A percentile compares a stretch with the other conserved stretches of the same genome.
These are phyloP conservation scores for Lepidocyrtinus sp. DNA, from an alignment of 2,888 invertebrate species.

Conservation along the genomic window DNA sequence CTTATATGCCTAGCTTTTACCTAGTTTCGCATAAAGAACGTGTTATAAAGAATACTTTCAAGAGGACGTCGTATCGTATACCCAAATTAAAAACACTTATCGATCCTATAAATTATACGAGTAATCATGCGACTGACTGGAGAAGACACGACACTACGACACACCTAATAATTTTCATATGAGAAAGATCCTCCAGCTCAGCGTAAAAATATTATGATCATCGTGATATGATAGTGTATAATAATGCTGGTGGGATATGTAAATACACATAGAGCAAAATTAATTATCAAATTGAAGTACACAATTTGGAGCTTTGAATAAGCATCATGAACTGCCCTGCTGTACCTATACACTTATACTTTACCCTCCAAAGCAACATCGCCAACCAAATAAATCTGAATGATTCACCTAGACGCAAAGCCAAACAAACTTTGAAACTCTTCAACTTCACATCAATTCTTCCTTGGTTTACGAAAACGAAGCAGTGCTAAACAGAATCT, in stretches of 20 bases:
- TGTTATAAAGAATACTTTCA: background rate
- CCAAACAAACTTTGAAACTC: background rate
- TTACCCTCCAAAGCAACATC: background rate
- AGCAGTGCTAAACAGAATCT: background rate
- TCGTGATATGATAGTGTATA: too few species aligned
- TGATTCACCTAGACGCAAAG: background rate
- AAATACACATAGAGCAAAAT: background rate
- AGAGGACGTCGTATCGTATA: background rate
- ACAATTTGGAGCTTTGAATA: background rate
- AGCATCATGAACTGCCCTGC: background rate
- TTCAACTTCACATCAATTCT: background rate
- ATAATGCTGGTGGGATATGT: too few species aligned
- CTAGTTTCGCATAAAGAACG: background rate
- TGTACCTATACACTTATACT: background rate
- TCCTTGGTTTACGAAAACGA: background rate
- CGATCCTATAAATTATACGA: background rate
- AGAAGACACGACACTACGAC: too few species aligned
- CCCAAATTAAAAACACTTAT: background rate
- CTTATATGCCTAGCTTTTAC: background rate
- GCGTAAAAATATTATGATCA: background rate
- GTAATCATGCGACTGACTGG: background rate
- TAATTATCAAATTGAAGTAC: background rate
- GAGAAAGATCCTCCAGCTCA: background rate
- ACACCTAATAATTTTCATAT: background rate
- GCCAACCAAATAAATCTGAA: background rate